Percentiles rank a stretch among this genome's conserved stretches.
These are phyloP conservation scores for Athripsodes cinereus DNA, from an alignment of 2,888 invertebrate genomes.

Conservation along the genomic window DNA sequence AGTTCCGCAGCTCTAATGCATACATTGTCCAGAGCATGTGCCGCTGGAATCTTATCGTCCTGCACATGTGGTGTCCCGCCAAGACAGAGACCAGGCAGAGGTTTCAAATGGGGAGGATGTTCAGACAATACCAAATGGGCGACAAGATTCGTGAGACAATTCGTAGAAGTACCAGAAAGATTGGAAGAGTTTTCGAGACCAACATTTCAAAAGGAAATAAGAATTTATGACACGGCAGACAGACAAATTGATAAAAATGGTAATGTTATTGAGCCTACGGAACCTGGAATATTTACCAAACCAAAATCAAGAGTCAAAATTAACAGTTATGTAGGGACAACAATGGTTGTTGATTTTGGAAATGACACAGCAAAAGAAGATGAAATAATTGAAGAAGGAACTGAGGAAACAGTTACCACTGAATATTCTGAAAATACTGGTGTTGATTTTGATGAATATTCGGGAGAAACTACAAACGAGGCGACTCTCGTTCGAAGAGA, in stretches of 20 bases:
- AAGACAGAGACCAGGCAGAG: constrained; percentile 58
- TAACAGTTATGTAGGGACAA: not conserved
- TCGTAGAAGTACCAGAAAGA: constrained; percentile 60
- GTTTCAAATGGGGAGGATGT: constrained; percentile 85
- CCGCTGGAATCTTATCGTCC: constrained; percentile 64
- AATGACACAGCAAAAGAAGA: not conserved
- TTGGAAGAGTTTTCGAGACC: constrained; percentile 36
- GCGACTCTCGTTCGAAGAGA: constrained; percentile 20
- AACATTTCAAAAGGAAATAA: constrained; percentile 19
- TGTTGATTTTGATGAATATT: not conserved
- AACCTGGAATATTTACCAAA: not conserved
- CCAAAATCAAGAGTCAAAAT: no score
- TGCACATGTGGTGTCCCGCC: constrained; percentile 76
- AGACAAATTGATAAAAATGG: constrained; percentile 17
- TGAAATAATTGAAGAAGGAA: not conserved
- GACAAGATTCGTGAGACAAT: constrained; percentile 63
- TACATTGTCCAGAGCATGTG: constrained; percentile 72
- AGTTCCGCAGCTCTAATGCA: constrained; percentile 74
- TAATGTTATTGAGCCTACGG: constrained; percentile 12
- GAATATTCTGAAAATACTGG: no score
- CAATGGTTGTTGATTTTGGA: not conserved
- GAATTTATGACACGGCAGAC: constrained; percentile 27
- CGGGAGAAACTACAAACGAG: not conserved
- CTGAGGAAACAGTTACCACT: not conserved
- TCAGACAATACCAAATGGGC: constrained; percentile 76